Conservation (phyloP, 2,888 invertebrate species). For the Pollenia griseotomentosa region DNA sequence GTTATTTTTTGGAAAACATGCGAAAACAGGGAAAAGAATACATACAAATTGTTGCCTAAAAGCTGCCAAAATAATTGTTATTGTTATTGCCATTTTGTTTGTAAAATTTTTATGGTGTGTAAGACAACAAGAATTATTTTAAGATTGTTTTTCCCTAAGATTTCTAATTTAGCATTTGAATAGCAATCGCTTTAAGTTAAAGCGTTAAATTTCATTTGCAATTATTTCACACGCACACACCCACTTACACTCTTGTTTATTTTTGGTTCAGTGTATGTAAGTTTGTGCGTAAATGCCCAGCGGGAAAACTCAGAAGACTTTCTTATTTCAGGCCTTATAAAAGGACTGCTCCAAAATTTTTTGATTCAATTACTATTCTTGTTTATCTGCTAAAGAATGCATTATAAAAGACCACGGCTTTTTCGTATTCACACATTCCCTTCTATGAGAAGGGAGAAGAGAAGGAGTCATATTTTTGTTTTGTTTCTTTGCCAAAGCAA, state of each 20-base stretch:
- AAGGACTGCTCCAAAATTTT: background rate
- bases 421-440: no score
- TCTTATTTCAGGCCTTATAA: no score
- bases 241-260: no score
- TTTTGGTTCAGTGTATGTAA: no score
- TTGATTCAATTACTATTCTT: background rate
- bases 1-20: no score
- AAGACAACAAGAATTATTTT: conserved; percentile 1
- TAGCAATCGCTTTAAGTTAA: background rate
- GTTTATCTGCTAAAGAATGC: no score
- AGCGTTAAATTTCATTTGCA: conserved; percentile 1
- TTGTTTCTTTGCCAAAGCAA: no score
- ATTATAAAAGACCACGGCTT: no score
- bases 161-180: conserved; percentile 22
- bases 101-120: conserved; percentile 19
- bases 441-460: no score
- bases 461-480: no score
- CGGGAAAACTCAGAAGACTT: no score
- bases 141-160: background rate
- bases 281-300: background rate
- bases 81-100: conserved; percentile 13
- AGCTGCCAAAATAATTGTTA: conserved; percentile 50
- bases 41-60: conserved; percentile 7
- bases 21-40: no score
- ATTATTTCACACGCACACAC: conserved; percentile 13